A percentile compares a stretch with the other conserved stretches of the same genome.
Evolutionary conservation across 2,113 vertebrate species (phyloP).

Genomic region (Steatornis caripensis): DNA sequence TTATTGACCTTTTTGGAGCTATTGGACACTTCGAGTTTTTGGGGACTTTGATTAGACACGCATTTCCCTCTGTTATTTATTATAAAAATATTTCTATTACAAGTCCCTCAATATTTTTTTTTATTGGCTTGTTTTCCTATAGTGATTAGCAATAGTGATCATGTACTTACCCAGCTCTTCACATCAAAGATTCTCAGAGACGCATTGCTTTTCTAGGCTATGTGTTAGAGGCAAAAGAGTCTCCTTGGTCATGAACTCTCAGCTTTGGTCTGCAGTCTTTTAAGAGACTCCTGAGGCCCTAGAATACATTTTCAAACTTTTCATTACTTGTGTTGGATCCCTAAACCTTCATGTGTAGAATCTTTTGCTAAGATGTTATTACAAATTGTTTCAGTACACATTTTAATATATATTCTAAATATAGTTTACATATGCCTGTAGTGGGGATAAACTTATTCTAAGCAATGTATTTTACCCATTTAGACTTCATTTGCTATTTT

Average conservation of each 20-base stretch:
- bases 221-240: neutral
- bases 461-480: neutral
- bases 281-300: neutral
- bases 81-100: neutral
- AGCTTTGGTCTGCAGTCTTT: neutral
- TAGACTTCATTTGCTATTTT: neutral
- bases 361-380: neutral
- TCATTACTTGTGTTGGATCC: neutral
- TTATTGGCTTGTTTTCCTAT: neutral
- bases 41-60: neutral
- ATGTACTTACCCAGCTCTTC: neutral
- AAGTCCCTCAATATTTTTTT: neutral
- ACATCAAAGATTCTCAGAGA: neutral
- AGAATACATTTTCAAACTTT: neutral
- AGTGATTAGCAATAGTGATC: neutral
- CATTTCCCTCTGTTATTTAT: neutral
- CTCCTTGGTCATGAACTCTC: neutral
- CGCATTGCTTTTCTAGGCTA: accelerated
- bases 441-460: neutral
- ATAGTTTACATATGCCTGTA: neutral
- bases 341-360: neutral
- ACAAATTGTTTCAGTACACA: neutral
- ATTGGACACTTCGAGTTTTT: neutral
- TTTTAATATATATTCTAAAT: neutral
- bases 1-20: neutral